Base-by-base conservation (phyloP, 2,888 invertebrate genomes). In the Philaethria dido region DNA sequence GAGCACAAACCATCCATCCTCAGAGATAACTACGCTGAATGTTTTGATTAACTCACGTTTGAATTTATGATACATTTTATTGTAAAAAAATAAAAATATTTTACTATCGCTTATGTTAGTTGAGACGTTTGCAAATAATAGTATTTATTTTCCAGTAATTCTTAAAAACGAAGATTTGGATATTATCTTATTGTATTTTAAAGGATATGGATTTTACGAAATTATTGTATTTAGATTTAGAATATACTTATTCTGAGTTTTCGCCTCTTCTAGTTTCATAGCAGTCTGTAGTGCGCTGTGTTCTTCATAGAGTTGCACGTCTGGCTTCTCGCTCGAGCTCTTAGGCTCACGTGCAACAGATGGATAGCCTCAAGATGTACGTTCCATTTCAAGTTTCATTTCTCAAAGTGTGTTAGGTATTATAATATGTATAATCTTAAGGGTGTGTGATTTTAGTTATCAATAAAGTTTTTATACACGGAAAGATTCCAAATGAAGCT, bases 11-110 rank as follows among this genome's bases (percentile, higher is more conserved):
- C 90, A 90, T 91, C 92, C 92, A 90, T 92, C 90, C 90, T 88
- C 85, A 84, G 83, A 88, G 77, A 87, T 78, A 81, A 88, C 80
- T 89, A 89, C 80, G 88, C 89, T 88, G 87, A 85, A 89, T 89
- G 89, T 91, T 91, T 89, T 88, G 83, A 88, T 85, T 88, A 83
- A 88, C 80, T 89, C 91, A 89, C 89, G 92, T 92, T 92, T 92
- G 86, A 92, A 92, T 92, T 92, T 92, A 92, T 91, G 84, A 91
- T 88, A 92, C 92, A 92, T 92, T 92, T 92, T 92, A 92, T 92
- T 89, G 83, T 87, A 87, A 88, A 89, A 88, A 82, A 82, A 80
- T 84, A 66, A 76, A 85, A 83, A 88, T 92, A 91, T 92, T 92
- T 91, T 90, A 89, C 83, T 91, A 90, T 88, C 82, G 84, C 89